A percentile compares a stretch with the other conserved stretches of the same genome.
phyloP scores from a whole-genome alignment of 2,113 vertebrate genomes.

The Calidris pugnax region DNA sequence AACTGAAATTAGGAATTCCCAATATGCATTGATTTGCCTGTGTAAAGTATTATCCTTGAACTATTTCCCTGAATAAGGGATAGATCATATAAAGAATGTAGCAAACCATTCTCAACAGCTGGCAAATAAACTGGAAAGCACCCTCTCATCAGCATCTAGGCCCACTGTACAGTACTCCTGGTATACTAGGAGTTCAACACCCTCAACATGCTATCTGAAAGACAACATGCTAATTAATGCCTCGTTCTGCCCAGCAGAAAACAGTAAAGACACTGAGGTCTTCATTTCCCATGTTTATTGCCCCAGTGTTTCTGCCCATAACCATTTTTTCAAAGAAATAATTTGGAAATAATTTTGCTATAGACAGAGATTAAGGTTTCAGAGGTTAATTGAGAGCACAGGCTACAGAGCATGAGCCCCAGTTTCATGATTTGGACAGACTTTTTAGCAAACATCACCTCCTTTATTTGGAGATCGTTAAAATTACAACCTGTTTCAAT shows the following conservation, averaged over 20 bases:
- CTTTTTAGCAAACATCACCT: neutral
- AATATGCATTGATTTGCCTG: neutral
- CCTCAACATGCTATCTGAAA: neutral
- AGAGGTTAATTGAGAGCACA: neutral
- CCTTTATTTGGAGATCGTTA: neutral
- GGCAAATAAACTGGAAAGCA: neutral
- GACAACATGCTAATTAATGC: neutral
- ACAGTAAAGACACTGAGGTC: neutral
- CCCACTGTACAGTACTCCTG: neutral
- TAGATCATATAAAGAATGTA: neutral
- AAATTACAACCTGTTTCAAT: neutral
- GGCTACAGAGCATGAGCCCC: neutral
- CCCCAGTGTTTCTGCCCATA: neutral
- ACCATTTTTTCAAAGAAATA: neutral
- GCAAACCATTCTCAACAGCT: neutral
- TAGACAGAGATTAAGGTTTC: neutral
- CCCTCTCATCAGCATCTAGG: neutral
- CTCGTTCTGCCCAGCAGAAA: neutral
- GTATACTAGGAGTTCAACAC: neutral
- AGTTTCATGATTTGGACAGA: neutral
- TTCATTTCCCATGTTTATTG: neutral
- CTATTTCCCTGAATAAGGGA: neutral
- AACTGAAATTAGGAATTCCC: neutral
- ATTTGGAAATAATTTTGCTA: neutral
- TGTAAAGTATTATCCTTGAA: neutral